Percentiles rank a stretch among this genome's conserved stretches.
Conservation (phyloP, 2,797 vertebrate species). For the Pogoniulus pusillus region DNA sequence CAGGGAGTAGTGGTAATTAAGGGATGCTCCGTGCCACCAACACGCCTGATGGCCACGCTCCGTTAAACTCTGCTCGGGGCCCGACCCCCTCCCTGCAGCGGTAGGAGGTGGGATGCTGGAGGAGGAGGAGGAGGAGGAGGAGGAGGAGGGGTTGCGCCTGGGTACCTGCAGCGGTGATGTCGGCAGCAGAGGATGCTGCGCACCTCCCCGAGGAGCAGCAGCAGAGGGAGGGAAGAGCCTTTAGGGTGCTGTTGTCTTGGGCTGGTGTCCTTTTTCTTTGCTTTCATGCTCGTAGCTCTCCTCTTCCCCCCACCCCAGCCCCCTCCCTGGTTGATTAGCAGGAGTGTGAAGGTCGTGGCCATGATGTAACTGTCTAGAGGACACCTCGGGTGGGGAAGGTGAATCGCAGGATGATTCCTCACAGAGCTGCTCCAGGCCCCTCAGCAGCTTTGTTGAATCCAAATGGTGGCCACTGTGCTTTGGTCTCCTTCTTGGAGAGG, state of each 20-base stretch:
- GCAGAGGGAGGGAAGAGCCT: not conserved
- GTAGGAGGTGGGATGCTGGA: accelerated
- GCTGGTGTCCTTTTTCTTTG: not conserved
- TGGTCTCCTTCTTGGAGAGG: too few relatives aligned
- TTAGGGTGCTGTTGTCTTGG: not conserved
- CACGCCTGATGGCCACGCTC: accelerated
- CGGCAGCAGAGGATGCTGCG: not conserved
- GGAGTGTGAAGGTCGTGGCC: not conserved
- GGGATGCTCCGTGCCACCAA: not conserved
- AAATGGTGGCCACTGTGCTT: too few relatives aligned
- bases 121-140: too few relatives aligned
- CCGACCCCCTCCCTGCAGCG: not conserved
- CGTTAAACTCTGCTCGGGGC: not conserved
- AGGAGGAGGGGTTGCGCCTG: not conserved
- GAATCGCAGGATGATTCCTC: too few relatives aligned
- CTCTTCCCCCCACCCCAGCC: not conserved
- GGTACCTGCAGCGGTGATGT: accelerated
- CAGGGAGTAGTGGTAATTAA: not conserved
- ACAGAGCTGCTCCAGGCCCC: too few relatives aligned
- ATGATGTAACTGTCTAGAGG: not conserved
- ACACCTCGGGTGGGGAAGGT: not conserved
- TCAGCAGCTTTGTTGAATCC: too few relatives aligned
- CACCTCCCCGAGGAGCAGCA: not conserved
- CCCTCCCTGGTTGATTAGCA: not conserved
- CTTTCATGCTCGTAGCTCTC: not conserved